Conservation (phyloP, 2,797 vertebrate species). For the Galagoides demidoff region DNA sequence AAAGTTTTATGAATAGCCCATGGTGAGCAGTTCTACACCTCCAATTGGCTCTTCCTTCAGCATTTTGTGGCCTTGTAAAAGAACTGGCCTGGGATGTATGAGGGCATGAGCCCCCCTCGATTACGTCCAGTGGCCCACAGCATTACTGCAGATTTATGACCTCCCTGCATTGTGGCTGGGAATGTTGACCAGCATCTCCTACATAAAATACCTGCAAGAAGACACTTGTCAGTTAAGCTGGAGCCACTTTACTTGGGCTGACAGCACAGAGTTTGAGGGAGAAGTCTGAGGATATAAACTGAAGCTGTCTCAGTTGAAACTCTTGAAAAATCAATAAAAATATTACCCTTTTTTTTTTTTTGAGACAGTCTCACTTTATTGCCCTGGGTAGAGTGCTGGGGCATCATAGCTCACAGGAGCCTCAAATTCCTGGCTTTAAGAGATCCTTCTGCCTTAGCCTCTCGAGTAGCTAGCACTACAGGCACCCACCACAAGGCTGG, state of each 20-base stretch:
- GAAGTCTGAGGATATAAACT: not conserved
- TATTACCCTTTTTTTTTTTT: conserved; percentile 15
- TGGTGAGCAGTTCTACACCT: not conserved
- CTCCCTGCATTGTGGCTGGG: not conserved
- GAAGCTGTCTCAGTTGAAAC: conserved; percentile 67
- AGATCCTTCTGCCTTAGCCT: too few relatives aligned
- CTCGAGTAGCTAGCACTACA: too few relatives aligned
- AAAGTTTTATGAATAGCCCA: not conserved
- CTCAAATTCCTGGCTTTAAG: too few relatives aligned
- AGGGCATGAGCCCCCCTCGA: not conserved
- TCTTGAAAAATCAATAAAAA: conserved; percentile 78
- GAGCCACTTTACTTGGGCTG: not conserved
- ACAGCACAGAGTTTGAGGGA: not conserved
- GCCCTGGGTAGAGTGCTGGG: too few relatives aligned
- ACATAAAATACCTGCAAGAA: not conserved
- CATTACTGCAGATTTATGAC: not conserved
- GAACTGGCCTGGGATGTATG: not conserved
- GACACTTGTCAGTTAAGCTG: conserved; percentile 2
- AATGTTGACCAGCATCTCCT: conserved; percentile 9
- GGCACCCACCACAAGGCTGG: too few relatives aligned
- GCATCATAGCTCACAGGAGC: too few relatives aligned
- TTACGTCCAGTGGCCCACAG: not conserved
- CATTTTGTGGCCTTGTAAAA: not conserved
- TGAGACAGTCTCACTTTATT: too few relatives aligned
- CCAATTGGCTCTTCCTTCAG: not conserved